Evolutionary conservation across 1,140 invertebrate genomes (phyloP), one percentile per base, ranked within the genome.

Genomic region (Sitobion miscanthi): DNA sequence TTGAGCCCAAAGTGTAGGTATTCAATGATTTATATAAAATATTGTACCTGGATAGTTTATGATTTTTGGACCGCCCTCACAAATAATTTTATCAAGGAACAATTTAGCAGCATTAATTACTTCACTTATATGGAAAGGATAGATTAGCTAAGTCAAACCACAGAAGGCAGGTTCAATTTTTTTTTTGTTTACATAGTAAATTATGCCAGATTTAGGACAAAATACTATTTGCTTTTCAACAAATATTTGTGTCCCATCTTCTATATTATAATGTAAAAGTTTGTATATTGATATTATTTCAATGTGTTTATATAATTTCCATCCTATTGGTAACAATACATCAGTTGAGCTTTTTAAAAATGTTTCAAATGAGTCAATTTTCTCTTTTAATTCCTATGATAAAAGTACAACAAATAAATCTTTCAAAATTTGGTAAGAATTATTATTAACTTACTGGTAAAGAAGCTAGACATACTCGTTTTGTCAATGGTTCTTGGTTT

Each of bases 221-320:
- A 69, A 69, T 69, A 69, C 62, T 30, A 69, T 69, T 69, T 69
- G 62, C n/a, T 69, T 69, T 69, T 69, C 62, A 69, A 69, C 9
- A 30, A 69, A n/a, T 69, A 69, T 69, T 69, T 69, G 62, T 69
- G 30, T 30, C 30, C 62, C 62, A 69, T 69, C 30, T 69, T 69
- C 62, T 69, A 69, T 30, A 69, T 69, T 69, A 30, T 9, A 30
- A n/a, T 69, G 62, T 25, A 30, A 30, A 69, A n/a, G 23, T 69
- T 69, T 69, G 30, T 69, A 69, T 69, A 69, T 69, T 69, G 62
- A 69, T 69, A 69, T 69, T 69, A 69, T 69, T 69, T 69, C 62
- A 69, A 30, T n/a, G 30, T 69, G 62, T n/a, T 69, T 69, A 69
- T 69, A 69, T 69, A 69, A 69, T 30, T 69, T 69, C 62, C 25